A percentile compares a stretch with the other conserved stretches of the same genome.
phyloP scores from a whole-genome alignment of 1,140 invertebrate species.

The Drosophila erecta region DNA sequence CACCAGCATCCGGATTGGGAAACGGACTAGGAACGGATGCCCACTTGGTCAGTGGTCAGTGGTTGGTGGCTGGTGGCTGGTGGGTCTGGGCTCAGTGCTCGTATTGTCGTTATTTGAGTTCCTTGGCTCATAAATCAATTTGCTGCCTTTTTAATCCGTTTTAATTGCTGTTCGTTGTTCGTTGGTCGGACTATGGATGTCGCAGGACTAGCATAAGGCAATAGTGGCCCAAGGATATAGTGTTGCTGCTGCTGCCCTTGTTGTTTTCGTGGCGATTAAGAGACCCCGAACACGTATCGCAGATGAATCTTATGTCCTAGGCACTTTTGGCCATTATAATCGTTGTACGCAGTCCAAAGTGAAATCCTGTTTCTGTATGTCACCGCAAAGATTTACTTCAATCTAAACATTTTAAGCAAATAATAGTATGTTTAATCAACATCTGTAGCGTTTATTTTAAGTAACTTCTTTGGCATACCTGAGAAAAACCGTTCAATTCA shows the following conservation, averaged over 20 bases:
- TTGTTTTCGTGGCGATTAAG: constrained; percentile 75
- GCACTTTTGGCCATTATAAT: constrained; percentile 73
- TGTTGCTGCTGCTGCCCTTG: constrained; percentile 26
- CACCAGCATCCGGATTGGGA: constrained; percentile 21
- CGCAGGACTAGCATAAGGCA: constrained; percentile 68
- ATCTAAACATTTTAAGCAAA: neutral
- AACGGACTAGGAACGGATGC: neutral
- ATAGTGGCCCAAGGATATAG: constrained; percentile 36
- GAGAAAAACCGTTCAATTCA: neutral
- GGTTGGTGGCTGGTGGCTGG: constrained; percentile 2
- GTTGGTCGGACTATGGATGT: constrained; percentile 79
- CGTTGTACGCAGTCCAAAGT: constrained; percentile 52
- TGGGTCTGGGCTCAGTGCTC: constrained; percentile 34
- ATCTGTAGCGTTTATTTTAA: neutral
- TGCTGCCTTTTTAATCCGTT: constrained; percentile 83
- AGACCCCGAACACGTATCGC: constrained; percentile 43
- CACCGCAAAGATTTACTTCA: constrained; percentile 7
- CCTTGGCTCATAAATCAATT: constrained; percentile 81
- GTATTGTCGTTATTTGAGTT: constrained; percentile 81
- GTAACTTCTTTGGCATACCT: too few species aligned
- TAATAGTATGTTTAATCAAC: too few species aligned
- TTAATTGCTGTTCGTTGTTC: constrained; percentile 83
- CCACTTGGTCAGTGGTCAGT: constrained; percentile 5
- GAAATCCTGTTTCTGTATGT: constrained; percentile 44
- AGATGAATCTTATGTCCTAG: constrained; percentile 48